Percentiles rank a stretch among this genome's conserved stretches.
Conservation (phyloP, 2,113 vertebrate genomes). For the Ammodytes marinus region DNA sequence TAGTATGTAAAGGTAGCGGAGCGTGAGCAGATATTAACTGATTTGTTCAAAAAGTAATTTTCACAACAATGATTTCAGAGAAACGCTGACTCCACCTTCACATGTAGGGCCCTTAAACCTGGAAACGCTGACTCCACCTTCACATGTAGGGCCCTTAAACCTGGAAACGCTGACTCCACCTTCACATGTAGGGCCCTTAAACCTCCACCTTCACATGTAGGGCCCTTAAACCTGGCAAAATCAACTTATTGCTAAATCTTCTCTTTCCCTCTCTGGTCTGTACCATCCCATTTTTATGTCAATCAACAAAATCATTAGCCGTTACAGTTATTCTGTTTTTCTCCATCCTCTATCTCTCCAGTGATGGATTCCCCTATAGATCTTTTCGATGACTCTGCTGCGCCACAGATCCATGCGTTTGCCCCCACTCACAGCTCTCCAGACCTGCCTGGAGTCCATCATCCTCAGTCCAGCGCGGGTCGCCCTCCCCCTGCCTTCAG, state of each 20-base stretch:
- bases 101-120: not conserved
- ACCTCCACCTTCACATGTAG: too few species aligned
- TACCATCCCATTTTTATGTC: not conserved
- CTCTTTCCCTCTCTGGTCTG: not conserved
- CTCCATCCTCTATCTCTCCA: constrained; percentile 32
- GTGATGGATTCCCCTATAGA: constrained; percentile 83
- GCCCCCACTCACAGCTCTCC: constrained; percentile 70
- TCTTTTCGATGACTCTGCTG: constrained; percentile 77
- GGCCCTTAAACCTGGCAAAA: not conserved
- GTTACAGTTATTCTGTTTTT: not conserved
- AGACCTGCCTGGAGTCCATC: constrained; percentile 58
- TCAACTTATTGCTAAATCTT: not conserved
- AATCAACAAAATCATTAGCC: not conserved
- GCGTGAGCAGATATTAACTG: too few species aligned
- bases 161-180: too few species aligned
- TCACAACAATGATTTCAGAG: too few species aligned
- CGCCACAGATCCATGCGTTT: constrained; percentile 70
- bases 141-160: too few species aligned
- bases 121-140: too few species aligned
- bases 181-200: too few species aligned
- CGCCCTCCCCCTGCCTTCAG: constrained; percentile 65
- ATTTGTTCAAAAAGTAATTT: too few species aligned
- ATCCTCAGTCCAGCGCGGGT: constrained; percentile 49
- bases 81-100: too few species aligned
- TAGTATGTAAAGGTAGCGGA: too few species aligned